A percentile compares a stretch with the other conserved stretches of the same genome.
Evolutionary conservation across 2,888 invertebrate genomes (phyloP).

Genomic region (Caenorhabditis sulstoni): DNA sequence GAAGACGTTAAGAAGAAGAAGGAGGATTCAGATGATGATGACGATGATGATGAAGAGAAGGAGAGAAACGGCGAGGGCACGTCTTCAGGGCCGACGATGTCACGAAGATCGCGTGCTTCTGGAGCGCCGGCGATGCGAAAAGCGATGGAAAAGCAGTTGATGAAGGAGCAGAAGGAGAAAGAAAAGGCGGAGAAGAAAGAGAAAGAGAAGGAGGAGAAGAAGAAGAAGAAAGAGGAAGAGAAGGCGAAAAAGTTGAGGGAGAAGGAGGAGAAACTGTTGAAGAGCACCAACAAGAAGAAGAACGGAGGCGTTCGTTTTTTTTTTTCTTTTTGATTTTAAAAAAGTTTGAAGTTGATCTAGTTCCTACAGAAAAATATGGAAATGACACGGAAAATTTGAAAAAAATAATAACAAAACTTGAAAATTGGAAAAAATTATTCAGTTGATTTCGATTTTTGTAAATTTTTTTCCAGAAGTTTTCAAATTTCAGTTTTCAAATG

Average conservation of each 20-base stretch:
- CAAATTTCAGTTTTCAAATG: too few relatives aligned
- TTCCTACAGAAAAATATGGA: too few relatives aligned
- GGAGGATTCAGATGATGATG: not conserved
- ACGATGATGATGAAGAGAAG: not conserved
- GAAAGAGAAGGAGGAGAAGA: constrained; percentile 20
- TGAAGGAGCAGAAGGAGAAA: constrained; percentile 21
- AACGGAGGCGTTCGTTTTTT: not conserved
- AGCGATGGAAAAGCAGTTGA: constrained; percentile 7
- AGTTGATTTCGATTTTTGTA: too few relatives aligned
- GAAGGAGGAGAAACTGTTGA: constrained; percentile 7
- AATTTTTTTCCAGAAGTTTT: too few relatives aligned
- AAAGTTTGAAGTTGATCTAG: too few relatives aligned
- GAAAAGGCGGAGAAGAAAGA: constrained; percentile 23
- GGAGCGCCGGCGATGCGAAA: constrained; percentile 19
- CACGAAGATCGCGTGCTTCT: constrained; percentile 4
- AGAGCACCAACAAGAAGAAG: not conserved
- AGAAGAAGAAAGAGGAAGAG: constrained; percentile 26
- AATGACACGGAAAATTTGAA: too few relatives aligned
- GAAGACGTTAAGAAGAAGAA: not conserved
- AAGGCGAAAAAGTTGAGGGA: constrained; percentile 10
- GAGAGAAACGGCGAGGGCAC: constrained; percentile 10
- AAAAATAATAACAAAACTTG: too few relatives aligned
- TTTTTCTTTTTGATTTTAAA: too few relatives aligned
- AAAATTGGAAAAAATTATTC: too few relatives aligned
- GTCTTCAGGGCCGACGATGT: not conserved